Base-by-base conservation (phyloP, 2,888 invertebrate genomes). In the Myopa testacea region DNA sequence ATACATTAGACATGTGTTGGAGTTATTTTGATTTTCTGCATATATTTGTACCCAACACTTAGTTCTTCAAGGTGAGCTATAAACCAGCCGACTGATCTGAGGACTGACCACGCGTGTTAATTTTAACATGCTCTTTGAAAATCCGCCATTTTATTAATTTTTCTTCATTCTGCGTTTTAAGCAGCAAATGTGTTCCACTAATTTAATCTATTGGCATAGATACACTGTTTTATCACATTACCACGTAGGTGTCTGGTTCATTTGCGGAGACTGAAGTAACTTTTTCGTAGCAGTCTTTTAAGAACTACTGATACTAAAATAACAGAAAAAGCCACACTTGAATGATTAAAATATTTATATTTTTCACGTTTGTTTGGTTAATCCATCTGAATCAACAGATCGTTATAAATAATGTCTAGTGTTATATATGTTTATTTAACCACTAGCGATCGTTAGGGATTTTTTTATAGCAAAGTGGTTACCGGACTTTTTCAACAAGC, bases 161-260 rank as follows among this genome's bases (percentile, higher is more conserved):
- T 16, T 12, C 34, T 67, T 67, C 38, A 63, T 38, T 40, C 67
- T 12, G 67, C 7, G 12, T 40, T 14, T 12, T 34, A 34, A 67
- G 34, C 52, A 34, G 55, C 37, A 52, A 55, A 52, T 52, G 16
- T 55, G 71, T 58, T 71, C 71, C 71, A 71, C 55, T 71, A 71
- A 71, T 14, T n/a, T 8, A 55, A 55, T 55, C 55, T 14, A 55
- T 55, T 50, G 10, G 50, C 50, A 50, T 50, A 10, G 50, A 14
- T 14, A 50, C 10, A 14, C 50, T 10, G 14, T 50, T 8, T 50
- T 55, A n/a, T 5, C 4, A 55, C 55, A 5, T n/a, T 6, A n/a
- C 10, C 55, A 5, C n/a, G 14, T 16, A n/a, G 55, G 55, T n/a
- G 55, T n/a, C n/a, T 55, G 55, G 14, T 55, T 55, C n/a, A 55